Base-by-base conservation (phyloP, 2,797 vertebrate genomes). In the Lutjanus argentimaculatus region DNA sequence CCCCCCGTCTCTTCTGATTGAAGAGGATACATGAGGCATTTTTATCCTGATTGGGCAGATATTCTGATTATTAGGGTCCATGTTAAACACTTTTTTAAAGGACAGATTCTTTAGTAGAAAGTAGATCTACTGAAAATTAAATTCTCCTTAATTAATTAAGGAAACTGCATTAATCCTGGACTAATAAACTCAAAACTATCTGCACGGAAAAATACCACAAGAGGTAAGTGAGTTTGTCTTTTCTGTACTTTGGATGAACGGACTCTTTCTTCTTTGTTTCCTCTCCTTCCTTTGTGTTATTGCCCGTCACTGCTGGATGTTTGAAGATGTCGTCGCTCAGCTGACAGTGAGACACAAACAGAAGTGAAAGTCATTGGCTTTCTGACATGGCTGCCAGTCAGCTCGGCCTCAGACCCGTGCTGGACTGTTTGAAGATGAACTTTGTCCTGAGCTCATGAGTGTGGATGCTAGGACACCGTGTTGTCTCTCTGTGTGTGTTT, bases 391-490 rank as follows among this genome's bases (percentile, higher is more conserved):
- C 85, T 78, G 68, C 57, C 59, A 14, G 52, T 42, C 13, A 8
- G 36, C 53, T 61, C 30, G 58, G 57, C 80, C 64, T 72, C 48
- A 42, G 79, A 79, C 61, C 74, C 49, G 55, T 64, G 71, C 61
- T 59, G 3, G 65, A 82, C 59, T 71, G 82, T 79, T 17, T 76
- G 68, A 82, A 58, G 66, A 53, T 68, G 80, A 80, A 67, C 87
- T 81, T 89, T 85, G 91, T 92, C 93, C 95, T 95, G 94, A 94
- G 93, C 89, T 92, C 82, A 82, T 93, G 88, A 88, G 79, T 72
- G 72, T 64, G 85, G 81, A 83, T 74, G 57, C n/a, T 70, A 70
- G 80, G 75, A 87, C 72, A 2, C 58, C 11, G 71, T 64, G 14
- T 78, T 25, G 79, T 64, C 13, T 66, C 0, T 17, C 19, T 71